Evolutionary conservation across 2,113 vertebrate species (phyloP).

Genomic region (Drymodes brunneopygia): DNA sequence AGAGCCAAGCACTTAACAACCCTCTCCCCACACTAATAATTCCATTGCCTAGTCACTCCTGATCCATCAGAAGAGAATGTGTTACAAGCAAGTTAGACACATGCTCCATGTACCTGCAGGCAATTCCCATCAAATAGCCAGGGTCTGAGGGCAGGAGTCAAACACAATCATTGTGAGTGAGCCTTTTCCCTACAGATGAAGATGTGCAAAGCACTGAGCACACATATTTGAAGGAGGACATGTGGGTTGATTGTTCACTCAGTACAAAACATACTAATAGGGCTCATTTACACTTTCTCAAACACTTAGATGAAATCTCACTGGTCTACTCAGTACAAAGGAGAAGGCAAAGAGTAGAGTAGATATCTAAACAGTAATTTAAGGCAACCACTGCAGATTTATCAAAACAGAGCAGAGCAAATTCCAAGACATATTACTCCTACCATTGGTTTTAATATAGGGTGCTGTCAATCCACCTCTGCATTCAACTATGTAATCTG

Average conservation of each 20-base stretch:
- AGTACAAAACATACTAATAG: background rate
- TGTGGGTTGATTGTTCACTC: background rate
- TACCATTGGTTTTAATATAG: background rate
- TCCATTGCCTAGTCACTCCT: background rate
- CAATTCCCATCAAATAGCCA: background rate
- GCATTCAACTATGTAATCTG: background rate
- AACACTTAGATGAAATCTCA: background rate
- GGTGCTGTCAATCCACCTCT: background rate
- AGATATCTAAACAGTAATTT: background rate
- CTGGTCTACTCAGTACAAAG: background rate
- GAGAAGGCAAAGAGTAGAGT: background rate
- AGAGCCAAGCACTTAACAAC: background rate
- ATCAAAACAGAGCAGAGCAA: background rate
- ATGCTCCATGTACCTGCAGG: background rate
- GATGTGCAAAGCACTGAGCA: background rate
- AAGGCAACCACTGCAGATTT: background rate
- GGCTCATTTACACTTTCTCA: background rate
- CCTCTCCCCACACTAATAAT: background rate
- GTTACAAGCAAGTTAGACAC: background rate
- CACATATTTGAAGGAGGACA: background rate
- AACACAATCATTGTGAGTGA: background rate
- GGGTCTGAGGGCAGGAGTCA: background rate
- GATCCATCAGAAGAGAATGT: background rate
- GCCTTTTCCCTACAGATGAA: background rate
- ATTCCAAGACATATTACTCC: background rate